Evolutionary conservation across 2,888 invertebrate species (phyloP).

Genomic region (Aphodius granarius): DNA sequence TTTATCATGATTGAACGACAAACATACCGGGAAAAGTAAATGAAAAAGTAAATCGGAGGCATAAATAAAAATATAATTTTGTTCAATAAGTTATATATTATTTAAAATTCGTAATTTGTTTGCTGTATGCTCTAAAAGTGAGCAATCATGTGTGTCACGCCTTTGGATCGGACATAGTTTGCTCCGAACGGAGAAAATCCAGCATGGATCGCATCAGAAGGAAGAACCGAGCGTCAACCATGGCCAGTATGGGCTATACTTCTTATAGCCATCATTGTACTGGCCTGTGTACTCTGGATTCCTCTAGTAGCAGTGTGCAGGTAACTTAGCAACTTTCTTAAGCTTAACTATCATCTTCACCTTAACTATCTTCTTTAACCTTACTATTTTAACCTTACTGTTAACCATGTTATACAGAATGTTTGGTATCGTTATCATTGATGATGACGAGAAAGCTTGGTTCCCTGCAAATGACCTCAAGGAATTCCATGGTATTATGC

Average conservation of each 20-base stretch:
- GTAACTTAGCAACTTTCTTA: too few relatives aligned
- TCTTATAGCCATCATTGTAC: slow-evolving; percentile 71
- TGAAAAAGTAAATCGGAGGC: background rate
- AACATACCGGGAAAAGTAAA: background rate
- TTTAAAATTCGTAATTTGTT: too few relatives aligned
- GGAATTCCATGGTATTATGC: slow-evolving; percentile 87
- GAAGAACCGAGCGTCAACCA: background rate
- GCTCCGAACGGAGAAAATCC: background rate
- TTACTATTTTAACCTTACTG: background rate
- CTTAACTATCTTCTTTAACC: background rate
- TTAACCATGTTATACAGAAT: slow-evolving; percentile 66
- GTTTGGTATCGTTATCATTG: slow-evolving; percentile 77
- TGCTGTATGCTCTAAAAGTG: too few relatives aligned
- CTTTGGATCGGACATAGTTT: too few relatives aligned
- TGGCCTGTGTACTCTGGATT: slow-evolving; percentile 86
- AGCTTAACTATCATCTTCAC: too few relatives aligned
- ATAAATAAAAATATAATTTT: background rate
- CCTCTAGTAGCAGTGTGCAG: slow-evolving; percentile 80
- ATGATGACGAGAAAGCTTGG: slow-evolving; percentile 90
- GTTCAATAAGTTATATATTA: too few relatives aligned
- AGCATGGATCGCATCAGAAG: background rate
- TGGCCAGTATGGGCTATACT: slow-evolving; percentile 88
- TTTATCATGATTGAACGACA: background rate
- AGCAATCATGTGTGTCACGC: too few relatives aligned
- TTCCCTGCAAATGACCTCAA: slow-evolving; percentile 86